Conservation (phyloP, 2,797 vertebrate genomes). For the Meda fulgida region DNA sequence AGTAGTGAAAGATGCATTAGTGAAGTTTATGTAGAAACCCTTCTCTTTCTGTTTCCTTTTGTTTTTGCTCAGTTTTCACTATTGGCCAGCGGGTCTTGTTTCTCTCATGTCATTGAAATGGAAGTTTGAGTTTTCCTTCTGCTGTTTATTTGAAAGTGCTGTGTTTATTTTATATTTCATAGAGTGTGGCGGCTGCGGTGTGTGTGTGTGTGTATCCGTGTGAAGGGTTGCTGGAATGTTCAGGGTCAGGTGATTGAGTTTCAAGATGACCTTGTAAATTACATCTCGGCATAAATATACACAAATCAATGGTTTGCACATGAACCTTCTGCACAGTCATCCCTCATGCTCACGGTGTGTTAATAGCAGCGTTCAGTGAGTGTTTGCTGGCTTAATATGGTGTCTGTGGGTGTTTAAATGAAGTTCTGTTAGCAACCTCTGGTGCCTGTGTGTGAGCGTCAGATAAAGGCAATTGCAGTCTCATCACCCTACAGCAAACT, state of each 20-base stretch:
- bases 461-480: neutral
- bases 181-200: neutral
- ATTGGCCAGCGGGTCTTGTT: neutral
- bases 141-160: slow-evolving; percentile 32
- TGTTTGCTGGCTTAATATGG: slow-evolving; percentile 24
- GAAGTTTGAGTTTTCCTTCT: slow-evolving; percentile 15
- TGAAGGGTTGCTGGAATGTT: slow-evolving; percentile 15
- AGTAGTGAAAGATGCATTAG: neutral
- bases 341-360: slow-evolving; percentile 9
- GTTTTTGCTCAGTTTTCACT: neutral
- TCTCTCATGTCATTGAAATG: neutral
- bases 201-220: slow-evolving; percentile 1
- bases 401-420: slow-evolving; percentile 3
- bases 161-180: slow-evolving; percentile 43
- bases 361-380: slow-evolving; percentile 1
- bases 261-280: slow-evolving; percentile 42
- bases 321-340: slow-evolving; percentile 2
- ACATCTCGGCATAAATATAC: slow-evolving; percentile 21
- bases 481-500: neutral
- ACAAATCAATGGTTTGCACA: slow-evolving; percentile 9
- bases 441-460: neutral
- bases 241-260: slow-evolving; percentile 43
- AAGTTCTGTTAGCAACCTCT: neutral
- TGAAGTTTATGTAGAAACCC: neutral
- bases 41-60: neutral